phyloP scores from a whole-genome alignment of 2,888 invertebrate genomes.

The Sabatieria punctata region DNA sequence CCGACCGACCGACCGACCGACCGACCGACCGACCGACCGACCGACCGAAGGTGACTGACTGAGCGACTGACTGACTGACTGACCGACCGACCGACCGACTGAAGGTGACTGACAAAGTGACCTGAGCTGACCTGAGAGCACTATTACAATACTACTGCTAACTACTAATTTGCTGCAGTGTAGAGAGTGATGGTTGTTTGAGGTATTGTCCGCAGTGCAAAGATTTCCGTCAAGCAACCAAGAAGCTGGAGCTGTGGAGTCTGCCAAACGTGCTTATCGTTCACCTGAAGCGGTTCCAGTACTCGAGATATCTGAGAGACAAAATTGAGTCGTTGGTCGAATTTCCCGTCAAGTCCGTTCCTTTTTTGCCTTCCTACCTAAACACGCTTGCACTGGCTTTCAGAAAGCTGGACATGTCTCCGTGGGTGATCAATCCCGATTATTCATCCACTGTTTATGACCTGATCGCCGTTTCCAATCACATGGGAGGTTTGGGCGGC shows the following conservation, averaged over 20 bases:
- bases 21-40: too few species aligned
- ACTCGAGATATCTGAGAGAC: constrained; percentile 41
- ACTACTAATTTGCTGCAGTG: neutral
- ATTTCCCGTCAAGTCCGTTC: constrained; percentile 36
- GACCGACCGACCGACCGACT: too few species aligned
- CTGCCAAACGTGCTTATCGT: constrained; percentile 43
- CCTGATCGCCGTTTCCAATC: constrained; percentile 41
- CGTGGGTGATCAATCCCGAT: constrained; percentile 13
- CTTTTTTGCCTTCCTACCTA: too few species aligned
- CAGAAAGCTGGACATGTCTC: constrained; percentile 19
- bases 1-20: too few species aligned
- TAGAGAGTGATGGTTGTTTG: constrained; percentile 7
- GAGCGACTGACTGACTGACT: too few species aligned
- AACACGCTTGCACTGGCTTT: too few species aligned
- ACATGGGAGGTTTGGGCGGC: constrained; percentile 40
- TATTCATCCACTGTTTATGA: constrained; percentile 34
- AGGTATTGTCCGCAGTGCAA: constrained; percentile 45
- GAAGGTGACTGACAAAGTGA: too few species aligned
- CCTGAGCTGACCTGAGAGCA: too few species aligned
- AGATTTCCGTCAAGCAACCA: constrained; percentile 43
- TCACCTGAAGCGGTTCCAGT: constrained; percentile 45
- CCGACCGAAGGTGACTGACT: too few species aligned
- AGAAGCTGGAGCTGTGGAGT: constrained; percentile 45
- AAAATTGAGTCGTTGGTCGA: constrained; percentile 43
- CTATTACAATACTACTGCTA: neutral